Evolutionary conservation across 2,888 invertebrate genomes (phyloP), one percentile per base, ranked within the genome.

Genomic region (Celastrina argiolus): DNA sequence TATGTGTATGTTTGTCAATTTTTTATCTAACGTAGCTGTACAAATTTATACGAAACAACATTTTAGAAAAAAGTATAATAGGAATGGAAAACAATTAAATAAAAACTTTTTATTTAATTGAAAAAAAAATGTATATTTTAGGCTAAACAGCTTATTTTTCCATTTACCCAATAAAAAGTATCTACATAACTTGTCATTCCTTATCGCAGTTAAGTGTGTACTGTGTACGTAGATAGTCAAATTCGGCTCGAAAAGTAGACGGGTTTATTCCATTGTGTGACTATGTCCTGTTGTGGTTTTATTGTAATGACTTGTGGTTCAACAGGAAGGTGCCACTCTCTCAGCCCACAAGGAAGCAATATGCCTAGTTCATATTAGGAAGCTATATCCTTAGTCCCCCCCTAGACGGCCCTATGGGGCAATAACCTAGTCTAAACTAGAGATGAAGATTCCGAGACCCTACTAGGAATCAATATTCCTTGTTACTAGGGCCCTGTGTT

Each of bases 131-230:
- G 10, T 36, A 39, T 10, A 12, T 2, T 18, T 45, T 31, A 6
- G 7, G 31, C 6, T 5, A 31, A 5, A 31, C 31, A 31, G 2
- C 8, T 51, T 51, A 51, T 51, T 26, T 26, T 22, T 3, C 51
- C 51, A 51, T 3, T 22, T 51, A 22, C 12, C 22, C 1, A 26
- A 12, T 18, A 12, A 1, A 22, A 22, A 22, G 36, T 51, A 61
- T 34, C 10, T 12, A 59, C 28, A 16, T 16, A 61, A 61, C 14
- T 61, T 39, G 61, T 14, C 58, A 8, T 36, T 61, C 39, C 61
- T 61, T 61, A 61, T 61, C 61, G 36, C 36, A 14, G 18, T 39
- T 22, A 61, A 61, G 39, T 61, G 36, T 36, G 39, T 36, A 61
- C 16, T 34, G 36, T 36, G 39, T 36, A 61, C 16, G 16, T 18